Conservation (phyloP, 2,113 vertebrate genomes). For the Ctenomys sociabilis region DNA sequence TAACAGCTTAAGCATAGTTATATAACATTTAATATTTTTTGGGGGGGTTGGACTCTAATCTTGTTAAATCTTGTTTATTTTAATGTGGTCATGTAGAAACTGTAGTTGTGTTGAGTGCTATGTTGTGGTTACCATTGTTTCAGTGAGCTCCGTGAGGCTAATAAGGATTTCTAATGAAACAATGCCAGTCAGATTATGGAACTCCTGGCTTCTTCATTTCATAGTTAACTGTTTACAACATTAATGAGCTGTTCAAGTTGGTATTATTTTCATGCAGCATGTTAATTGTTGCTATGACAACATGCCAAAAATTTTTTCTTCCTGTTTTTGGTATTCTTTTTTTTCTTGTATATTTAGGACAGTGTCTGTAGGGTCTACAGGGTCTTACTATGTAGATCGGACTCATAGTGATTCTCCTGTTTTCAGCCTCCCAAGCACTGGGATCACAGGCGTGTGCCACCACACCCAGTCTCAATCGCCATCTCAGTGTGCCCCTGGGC, state of each 20-base stretch:
- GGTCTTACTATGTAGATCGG: too few species aligned
- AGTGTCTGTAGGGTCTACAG: too few species aligned
- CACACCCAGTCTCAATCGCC: too few species aligned
- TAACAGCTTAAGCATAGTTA: background rate
- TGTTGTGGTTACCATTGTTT: conserved; percentile 32
- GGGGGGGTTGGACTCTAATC: background rate
- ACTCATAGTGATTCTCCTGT: too few species aligned
- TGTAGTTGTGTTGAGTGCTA: background rate
- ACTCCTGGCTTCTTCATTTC: background rate
- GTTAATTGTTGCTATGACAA: background rate
- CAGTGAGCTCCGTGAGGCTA: background rate
- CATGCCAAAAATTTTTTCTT: background rate
- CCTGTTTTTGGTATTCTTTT: too few species aligned
- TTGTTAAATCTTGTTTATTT: conserved; percentile 57
- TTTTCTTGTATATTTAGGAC: too few species aligned
- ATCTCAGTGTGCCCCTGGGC: too few species aligned
- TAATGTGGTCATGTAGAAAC: background rate
- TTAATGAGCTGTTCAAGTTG: background rate
- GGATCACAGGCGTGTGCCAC: too few species aligned
- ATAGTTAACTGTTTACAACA: conserved; percentile 15
- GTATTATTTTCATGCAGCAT: background rate
- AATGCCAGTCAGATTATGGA: background rate
- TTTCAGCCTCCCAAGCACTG: too few species aligned
- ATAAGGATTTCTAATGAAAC: background rate
- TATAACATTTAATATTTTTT: conserved; percentile 45